Conservation (phyloP, 2,113 vertebrate species). For the Hemiprocne comata region DNA sequence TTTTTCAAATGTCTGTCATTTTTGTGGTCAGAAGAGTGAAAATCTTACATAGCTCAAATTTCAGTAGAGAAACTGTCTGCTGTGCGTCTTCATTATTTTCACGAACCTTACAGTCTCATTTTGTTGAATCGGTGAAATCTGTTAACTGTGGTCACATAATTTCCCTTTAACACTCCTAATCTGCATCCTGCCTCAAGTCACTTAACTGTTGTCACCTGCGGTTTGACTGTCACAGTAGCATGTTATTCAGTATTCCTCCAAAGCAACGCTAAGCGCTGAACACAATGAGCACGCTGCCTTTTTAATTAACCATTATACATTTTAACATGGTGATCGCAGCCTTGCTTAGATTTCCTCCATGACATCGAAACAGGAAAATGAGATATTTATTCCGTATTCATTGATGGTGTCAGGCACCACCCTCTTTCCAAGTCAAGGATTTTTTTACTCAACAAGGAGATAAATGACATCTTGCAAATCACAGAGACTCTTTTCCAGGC, state of each 20-base stretch:
- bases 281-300: neutral
- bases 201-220: neutral
- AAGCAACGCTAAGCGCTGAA: neutral
- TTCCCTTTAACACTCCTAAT: neutral
- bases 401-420: neutral
- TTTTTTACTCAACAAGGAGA: neutral
- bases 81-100: neutral
- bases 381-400: neutral
- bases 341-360: neutral
- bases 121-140: neutral
- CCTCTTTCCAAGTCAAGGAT: neutral
- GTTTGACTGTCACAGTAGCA: neutral
- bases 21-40: neutral
- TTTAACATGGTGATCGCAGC: neutral
- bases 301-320: neutral
- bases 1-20: slow-evolving; percentile 11
- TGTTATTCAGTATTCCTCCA: neutral
- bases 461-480: neutral
- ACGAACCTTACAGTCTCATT: neutral
- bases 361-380: neutral
- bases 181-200: neutral
- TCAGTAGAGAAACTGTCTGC: neutral
- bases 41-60: neutral
- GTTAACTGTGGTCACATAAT: neutral
- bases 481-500: neutral